phyloP scores from a whole-genome alignment of 2,797 vertebrate species.

The Hippoglossus hippoglossus region DNA sequence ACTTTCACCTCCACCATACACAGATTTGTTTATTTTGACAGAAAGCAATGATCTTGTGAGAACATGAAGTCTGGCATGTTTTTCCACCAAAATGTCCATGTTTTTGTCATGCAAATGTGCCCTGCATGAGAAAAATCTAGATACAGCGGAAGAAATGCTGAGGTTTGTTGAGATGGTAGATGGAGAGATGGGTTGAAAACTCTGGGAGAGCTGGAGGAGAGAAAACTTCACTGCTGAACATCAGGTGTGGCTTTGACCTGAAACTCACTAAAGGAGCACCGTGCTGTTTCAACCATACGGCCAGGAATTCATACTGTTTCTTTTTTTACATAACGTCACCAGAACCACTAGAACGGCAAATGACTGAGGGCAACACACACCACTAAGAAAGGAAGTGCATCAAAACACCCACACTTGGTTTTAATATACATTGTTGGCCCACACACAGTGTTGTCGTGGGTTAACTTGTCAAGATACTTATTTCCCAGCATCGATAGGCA shows the following conservation, averaged over 20 bases:
- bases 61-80: background rate
- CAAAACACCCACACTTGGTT: too few species aligned
- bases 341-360: background rate
- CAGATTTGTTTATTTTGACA: too few species aligned
- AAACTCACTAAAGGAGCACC: background rate
- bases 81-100: too few species aligned
- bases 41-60: background rate
- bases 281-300: too few species aligned
- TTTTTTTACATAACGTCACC: background rate
- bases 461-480: background rate
- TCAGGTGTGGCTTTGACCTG: too few species aligned
- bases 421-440: constrained; percentile 1
- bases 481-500: background rate
- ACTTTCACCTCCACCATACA: too few species aligned
- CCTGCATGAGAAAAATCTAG: too few species aligned
- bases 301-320: too few species aligned
- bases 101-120: too few species aligned
- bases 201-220: too few species aligned
- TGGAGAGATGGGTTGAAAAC: background rate
- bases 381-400: too few species aligned
- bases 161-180: background rate
- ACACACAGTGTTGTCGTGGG: background rate
- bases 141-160: background rate
- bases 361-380: background rate
- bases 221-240: too few species aligned